phyloP scores from a whole-genome alignment of 2,888 invertebrate species.

The Phasia obesa region DNA sequence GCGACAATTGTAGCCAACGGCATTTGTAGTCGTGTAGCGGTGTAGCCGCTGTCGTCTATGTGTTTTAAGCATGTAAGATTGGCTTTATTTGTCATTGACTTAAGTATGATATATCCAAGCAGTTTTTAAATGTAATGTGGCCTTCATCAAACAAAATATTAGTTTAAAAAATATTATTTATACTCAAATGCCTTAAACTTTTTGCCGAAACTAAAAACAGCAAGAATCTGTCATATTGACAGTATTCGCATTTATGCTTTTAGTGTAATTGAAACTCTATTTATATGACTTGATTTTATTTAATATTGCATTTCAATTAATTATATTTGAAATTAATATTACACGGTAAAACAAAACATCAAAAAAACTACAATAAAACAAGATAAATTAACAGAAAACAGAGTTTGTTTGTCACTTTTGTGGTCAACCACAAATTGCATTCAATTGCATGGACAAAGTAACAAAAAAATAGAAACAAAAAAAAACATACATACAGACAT shows the following conservation, averaged over 20 bases:
- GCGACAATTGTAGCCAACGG: too few species aligned
- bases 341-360: slow-evolving; percentile 27
- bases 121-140: too few species aligned
- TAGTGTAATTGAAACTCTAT: slow-evolving; percentile 1
- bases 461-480: slow-evolving; percentile 4
- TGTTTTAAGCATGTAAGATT: too few species aligned
- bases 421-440: slow-evolving; percentile 65
- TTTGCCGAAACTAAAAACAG: too few species aligned
- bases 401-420: slow-evolving; percentile 56
- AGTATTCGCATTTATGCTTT: not conserved
- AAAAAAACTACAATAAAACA: slow-evolving; percentile 20
- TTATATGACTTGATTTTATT: slow-evolving; percentile 1
- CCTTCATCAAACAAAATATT: too few species aligned
- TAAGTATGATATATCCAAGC: too few species aligned
- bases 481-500: not conserved
- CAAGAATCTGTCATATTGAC: too few species aligned
- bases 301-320: slow-evolving; percentile 55
- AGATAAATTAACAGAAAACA: slow-evolving; percentile 31
- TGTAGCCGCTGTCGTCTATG: too few species aligned
- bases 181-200: too few species aligned
- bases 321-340: slow-evolving; percentile 38
- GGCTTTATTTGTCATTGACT: too few species aligned
- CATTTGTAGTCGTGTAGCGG: too few species aligned
- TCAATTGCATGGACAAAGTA: slow-evolving; percentile 57
- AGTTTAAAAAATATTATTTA: not conserved